Evolutionary conservation across 1,140 invertebrate genomes (phyloP).

Genomic region (Antheraea mylitta): DNA sequence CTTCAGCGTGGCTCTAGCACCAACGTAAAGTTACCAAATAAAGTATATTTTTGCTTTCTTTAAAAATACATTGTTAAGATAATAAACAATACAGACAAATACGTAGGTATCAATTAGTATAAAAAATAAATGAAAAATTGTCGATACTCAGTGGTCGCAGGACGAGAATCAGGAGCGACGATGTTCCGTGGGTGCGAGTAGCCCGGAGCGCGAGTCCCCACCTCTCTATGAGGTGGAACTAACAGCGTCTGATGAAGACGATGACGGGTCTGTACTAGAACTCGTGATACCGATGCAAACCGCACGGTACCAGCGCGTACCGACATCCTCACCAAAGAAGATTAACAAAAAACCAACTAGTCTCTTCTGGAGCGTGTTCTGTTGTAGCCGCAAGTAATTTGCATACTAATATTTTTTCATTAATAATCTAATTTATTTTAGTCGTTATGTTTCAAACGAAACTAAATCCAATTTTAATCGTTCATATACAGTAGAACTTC

Average conservation of each 20-base stretch:
- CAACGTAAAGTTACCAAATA: too few species aligned
- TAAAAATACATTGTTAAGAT: too few species aligned
- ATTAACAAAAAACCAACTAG: slow-evolving; percentile 21
- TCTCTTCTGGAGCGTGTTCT: slow-evolving; percentile 38
- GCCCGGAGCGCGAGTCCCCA: slow-evolving; percentile 42
- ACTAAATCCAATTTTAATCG: too few species aligned
- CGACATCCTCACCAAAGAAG: slow-evolving; percentile 36
- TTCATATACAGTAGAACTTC: too few species aligned
- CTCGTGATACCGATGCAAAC: slow-evolving; percentile 58
- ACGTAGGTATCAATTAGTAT: too few species aligned
- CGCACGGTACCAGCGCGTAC: slow-evolving; percentile 41
- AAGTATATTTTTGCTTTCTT: too few species aligned
- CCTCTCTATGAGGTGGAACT: slow-evolving; percentile 65
- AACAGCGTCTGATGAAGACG: slow-evolving; percentile 66
- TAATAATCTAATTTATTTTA: too few species aligned
- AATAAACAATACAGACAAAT: too few species aligned
- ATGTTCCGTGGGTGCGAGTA: neutral
- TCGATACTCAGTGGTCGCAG: slow-evolving; percentile 12
- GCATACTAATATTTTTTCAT: too few species aligned
- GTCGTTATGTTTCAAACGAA: too few species aligned
- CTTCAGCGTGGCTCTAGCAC: too few species aligned
- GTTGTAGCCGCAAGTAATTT: slow-evolving; percentile 23
- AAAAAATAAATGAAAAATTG: neutral
- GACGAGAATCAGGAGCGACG: slow-evolving; percentile 10
- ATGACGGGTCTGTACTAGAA: slow-evolving; percentile 60